A percentile compares a stretch with the other conserved stretches of the same genome.
phyloP scores from a whole-genome alignment of 2,113 vertebrate genomes.

The Dascyllus trimaculatus region DNA sequence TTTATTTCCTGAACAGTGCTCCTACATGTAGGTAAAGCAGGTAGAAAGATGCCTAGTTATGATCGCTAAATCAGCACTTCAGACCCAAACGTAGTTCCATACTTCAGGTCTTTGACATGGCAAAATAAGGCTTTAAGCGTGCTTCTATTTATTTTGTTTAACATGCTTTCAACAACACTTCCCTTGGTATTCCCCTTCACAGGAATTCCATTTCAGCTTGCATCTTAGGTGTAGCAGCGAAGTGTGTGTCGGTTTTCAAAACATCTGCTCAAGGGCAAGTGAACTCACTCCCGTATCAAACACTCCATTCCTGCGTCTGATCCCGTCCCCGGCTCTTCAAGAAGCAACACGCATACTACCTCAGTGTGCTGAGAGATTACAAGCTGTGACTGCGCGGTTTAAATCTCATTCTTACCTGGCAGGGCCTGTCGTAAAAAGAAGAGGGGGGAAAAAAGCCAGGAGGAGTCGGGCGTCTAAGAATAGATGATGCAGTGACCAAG shows the following conservation, averaged over 20 bases:
- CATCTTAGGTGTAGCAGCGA: neutral
- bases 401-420: slow-evolving; percentile 57
- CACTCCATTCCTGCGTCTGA: neutral
- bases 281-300: slow-evolving; percentile 1
- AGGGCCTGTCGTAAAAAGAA: slow-evolving; percentile 13
- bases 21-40: neutral
- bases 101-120: neutral
- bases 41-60: neutral
- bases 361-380: slow-evolving; percentile 44
- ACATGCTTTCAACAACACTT: neutral
- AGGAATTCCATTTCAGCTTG: neutral
- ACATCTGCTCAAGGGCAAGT: neutral
- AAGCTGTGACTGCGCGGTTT: neutral
- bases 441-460: neutral
- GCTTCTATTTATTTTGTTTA: neutral
- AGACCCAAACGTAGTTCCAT: neutral
- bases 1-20: too few relatives aligned
- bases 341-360: neutral
- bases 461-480: slow-evolving; percentile 63
- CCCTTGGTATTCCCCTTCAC: neutral
- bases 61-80: too few relatives aligned
- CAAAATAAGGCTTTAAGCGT: neutral
- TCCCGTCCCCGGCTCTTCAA: neutral
- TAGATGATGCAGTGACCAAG: slow-evolving; percentile 70
- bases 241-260: neutral